Evolutionary conservation across 2,888 invertebrate genomes (phyloP).

Genomic region (Epistrophella euchroma): DNA sequence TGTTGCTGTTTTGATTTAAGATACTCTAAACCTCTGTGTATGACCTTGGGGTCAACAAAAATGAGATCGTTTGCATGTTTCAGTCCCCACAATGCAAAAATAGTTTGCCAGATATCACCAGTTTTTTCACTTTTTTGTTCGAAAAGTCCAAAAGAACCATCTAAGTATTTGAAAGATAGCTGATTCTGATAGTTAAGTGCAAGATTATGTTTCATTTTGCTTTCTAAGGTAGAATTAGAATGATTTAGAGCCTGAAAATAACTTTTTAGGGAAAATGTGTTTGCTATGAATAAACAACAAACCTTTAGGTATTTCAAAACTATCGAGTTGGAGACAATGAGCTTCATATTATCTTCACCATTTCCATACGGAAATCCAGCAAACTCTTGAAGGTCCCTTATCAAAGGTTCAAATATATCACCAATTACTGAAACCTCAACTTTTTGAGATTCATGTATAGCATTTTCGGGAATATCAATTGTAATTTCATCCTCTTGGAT

Average conservation of each 20-base stretch:
- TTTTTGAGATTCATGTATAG: conserved; percentile 86
- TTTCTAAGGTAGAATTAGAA: conserved; percentile 87
- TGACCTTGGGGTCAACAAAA: conserved; percentile 87
- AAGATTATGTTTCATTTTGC: conserved; percentile 86
- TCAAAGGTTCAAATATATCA: conserved; percentile 85
- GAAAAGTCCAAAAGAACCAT: conserved; percentile 96
- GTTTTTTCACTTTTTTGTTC: conserved; percentile 81
- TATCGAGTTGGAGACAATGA: conserved; percentile 87
- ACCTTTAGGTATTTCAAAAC: conserved; percentile 86
- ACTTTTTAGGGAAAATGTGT: background rate
- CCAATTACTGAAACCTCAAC: conserved; percentile 85
- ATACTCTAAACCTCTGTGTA: conserved; percentile 88
- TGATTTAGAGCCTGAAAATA: conserved; percentile 85
- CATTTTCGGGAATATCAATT: conserved; percentile 84
- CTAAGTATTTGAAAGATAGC: conserved; percentile 91
- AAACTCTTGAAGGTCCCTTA: conserved; percentile 86
- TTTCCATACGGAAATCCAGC: conserved; percentile 87
- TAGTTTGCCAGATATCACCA: conserved; percentile 92
- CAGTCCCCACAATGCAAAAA: conserved; percentile 91
- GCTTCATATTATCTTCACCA: conserved; percentile 89
- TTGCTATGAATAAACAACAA: conserved; percentile 77
- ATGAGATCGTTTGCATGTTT: conserved; percentile 88
- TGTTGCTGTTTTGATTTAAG: conserved; percentile 88
- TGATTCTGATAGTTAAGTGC: conserved; percentile 96
- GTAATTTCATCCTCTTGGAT: conserved; percentile 83